Evolutionary conservation across 1,140 invertebrate species (phyloP).

Genomic region (Aphis gossypii): DNA sequence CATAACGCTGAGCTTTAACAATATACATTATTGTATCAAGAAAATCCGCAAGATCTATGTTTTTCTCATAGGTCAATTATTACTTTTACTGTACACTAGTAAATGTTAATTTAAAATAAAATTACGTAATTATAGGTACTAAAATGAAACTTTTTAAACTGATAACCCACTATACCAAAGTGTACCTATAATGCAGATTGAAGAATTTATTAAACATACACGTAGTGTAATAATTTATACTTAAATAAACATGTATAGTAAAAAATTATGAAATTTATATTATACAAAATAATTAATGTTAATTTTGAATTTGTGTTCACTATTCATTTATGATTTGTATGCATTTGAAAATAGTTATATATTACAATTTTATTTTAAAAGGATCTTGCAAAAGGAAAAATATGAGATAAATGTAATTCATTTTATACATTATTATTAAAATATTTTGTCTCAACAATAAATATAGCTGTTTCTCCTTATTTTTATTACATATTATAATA

Average conservation of each 20-base stretch:
- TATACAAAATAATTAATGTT: not conserved
- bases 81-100: not conserved
- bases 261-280: not conserved
- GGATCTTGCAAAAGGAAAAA: not conserved
- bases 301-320: not conserved
- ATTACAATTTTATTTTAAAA: not conserved
- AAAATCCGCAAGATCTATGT: not conserved
- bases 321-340: not conserved
- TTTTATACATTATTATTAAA: not conserved
- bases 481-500: not conserved
- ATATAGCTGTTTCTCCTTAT: not conserved
- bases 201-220: not conserved
- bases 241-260: not conserved
- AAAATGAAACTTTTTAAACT: not conserved
- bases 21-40: not conserved
- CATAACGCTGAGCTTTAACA: not conserved
- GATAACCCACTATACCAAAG: not conserved
- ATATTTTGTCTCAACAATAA: not conserved
- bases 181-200: not conserved
- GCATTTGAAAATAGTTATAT: not conserved
- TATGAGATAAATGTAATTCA: not conserved
- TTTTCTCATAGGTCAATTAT: slow-evolving; percentile 23
- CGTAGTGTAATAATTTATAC: not conserved
- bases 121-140: not conserved
- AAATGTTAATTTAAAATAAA: slow-evolving; percentile 9